Conservation (phyloP, 2,888 invertebrate genomes). For the Napeogenes sylphis region DNA sequence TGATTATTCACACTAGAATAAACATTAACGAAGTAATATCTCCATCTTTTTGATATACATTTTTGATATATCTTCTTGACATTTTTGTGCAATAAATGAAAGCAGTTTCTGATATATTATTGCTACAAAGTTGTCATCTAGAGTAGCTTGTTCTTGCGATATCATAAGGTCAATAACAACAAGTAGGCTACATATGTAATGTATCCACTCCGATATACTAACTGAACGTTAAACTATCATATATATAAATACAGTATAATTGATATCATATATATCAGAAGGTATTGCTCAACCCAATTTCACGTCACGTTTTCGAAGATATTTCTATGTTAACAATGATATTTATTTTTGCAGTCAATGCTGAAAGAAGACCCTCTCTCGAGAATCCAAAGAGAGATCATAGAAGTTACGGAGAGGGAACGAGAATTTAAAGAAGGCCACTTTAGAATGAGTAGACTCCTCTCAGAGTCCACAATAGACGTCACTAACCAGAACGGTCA, state of each 20-base stretch:
- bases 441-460: slow-evolving; percentile 64
- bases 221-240: slow-evolving; percentile 16
- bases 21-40: slow-evolving; percentile 6
- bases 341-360: slow-evolving; percentile 64
- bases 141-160: slow-evolving; percentile 29
- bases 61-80: too few species aligned
- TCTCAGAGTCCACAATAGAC: slow-evolving; percentile 71
- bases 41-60: not conserved
- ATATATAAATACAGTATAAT: slow-evolving; percentile 9
- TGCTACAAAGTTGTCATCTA: not conserved
- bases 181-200: slow-evolving; percentile 25
- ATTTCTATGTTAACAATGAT: not conserved
- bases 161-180: slow-evolving; percentile 35
- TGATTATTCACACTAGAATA: slow-evolving; percentile 21
- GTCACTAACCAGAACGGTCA: slow-evolving; percentile 70
- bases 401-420: slow-evolving; percentile 90
- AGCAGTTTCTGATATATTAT: slow-evolving; percentile 1
- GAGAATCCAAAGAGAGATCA: slow-evolving; percentile 93
- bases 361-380: slow-evolving; percentile 84
- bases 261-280: slow-evolving; percentile 9
- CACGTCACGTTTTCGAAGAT: slow-evolving; percentile 16
- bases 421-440: slow-evolving; percentile 84
- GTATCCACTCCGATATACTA: slow-evolving; percentile 20
- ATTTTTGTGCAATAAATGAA: not conserved
- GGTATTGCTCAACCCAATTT: slow-evolving; percentile 17